Conservation (phyloP, 2,888 invertebrate genomes). For the Scrobipalpa atriplicella region DNA sequence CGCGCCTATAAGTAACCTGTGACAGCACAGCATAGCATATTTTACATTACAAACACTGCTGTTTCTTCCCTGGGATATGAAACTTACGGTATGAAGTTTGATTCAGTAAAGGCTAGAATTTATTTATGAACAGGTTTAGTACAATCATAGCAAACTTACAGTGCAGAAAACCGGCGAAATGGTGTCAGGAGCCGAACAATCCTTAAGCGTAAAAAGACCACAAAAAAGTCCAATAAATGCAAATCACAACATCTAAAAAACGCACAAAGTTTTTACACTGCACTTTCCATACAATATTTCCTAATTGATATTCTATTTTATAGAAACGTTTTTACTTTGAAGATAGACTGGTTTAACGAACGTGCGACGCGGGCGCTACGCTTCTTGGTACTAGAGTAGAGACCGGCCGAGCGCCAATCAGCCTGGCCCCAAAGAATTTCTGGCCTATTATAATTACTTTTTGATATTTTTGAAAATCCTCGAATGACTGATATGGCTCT, state of each 20-base stretch:
- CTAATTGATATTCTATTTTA: neutral
- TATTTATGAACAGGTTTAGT: neutral
- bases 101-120: no score
- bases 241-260: slow-evolving; percentile 9
- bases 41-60: no score
- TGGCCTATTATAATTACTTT: slow-evolving; percentile 9
- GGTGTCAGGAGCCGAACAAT: neutral
- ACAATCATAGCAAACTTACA: neutral
- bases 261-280: neutral
- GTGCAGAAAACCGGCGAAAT: slow-evolving; percentile 10
- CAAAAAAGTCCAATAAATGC: neutral
- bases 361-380: neutral
- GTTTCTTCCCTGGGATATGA: no score
- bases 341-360: neutral
- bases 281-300: neutral
- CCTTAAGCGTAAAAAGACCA: neutral
- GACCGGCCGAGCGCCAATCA: neutral
- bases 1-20: no score
- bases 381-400: neutral
- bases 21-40: no score
- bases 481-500: neutral
- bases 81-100: no score
- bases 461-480: neutral
- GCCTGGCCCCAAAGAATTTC: neutral
- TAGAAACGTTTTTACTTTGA: neutral